Percentiles rank a stretch among this genome's conserved stretches.
Conservation (phyloP, 1,140 invertebrate species). For the Panagrolaimus sp. region DNA sequence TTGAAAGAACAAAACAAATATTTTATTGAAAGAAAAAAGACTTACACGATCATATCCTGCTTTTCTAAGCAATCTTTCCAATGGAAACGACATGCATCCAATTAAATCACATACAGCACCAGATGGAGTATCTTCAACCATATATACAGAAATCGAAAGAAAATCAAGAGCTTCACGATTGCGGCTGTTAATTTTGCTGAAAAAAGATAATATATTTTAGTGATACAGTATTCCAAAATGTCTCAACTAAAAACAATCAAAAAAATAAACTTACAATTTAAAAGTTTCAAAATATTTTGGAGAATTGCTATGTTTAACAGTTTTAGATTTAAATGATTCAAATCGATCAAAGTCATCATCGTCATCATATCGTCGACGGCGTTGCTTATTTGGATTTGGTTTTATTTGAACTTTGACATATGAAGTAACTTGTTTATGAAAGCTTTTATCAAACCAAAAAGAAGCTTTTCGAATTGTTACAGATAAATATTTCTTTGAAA, state of each 20-base stretch:
- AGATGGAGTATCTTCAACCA: too few relatives aligned
- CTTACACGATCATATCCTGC: background rate
- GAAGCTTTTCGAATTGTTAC: background rate
- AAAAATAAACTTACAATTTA: slow-evolving; percentile 5
- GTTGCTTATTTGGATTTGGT: background rate
- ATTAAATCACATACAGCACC: background rate
- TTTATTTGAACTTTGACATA: slow-evolving; percentile 2
- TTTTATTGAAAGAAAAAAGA: background rate
- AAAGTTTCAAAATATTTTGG: background rate
- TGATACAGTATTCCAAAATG: background rate
- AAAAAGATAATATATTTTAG: background rate
- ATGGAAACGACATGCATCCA: background rate
- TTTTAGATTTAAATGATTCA: background rate
- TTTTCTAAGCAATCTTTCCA: background rate
- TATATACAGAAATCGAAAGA: background rate
- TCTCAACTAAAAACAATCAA: background rate
- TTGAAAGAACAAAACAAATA: too few relatives aligned
- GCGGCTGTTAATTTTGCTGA: slow-evolving; percentile 8
- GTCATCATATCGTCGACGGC: background rate
- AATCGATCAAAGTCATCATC: background rate
- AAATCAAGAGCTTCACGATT: background rate
- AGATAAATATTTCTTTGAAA: background rate
- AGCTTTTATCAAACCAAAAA: background rate
- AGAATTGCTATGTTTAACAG: background rate
- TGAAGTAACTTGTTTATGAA: background rate